phyloP scores from a whole-genome alignment of 2,113 vertebrate genomes.

The Campylomormyrus numenius region DNA sequence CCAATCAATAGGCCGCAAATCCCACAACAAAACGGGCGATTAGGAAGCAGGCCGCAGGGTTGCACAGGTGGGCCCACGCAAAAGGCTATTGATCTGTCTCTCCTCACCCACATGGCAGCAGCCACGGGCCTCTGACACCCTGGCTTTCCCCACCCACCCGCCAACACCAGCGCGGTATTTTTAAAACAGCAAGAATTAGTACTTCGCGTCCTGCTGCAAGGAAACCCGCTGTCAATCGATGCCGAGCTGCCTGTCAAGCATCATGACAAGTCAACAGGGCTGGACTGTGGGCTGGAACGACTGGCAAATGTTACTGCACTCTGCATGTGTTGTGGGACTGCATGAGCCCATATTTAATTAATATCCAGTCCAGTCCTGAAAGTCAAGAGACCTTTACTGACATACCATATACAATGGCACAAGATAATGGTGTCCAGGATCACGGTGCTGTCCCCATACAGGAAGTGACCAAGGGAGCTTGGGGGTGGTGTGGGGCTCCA shows the following conservation, averaged over 20 bases:
- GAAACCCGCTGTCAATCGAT: background rate
- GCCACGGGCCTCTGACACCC: background rate
- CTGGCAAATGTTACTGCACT: background rate
- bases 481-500: background rate
- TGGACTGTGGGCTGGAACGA: background rate
- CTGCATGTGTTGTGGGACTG: background rate
- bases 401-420: background rate
- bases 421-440: background rate
- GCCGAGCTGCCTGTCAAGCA: background rate
- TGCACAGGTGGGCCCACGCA: background rate
- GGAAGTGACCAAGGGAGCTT: background rate
- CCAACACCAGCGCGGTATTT: too few relatives aligned
- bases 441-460: background rate
- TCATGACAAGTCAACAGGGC: background rate
- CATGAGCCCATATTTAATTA: background rate
- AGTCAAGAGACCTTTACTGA: background rate
- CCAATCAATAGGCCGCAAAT: background rate
- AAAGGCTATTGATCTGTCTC: slow-evolving; percentile 10
- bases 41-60: background rate
- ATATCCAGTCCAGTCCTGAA: background rate
- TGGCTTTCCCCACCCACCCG: background rate
- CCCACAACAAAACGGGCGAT: background rate
- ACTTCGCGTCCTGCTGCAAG: background rate
- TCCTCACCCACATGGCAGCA: background rate
- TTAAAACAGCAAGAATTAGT: background rate